phyloP scores from a whole-genome alignment of 2,113 vertebrate species.

The Bucco capensis region DNA sequence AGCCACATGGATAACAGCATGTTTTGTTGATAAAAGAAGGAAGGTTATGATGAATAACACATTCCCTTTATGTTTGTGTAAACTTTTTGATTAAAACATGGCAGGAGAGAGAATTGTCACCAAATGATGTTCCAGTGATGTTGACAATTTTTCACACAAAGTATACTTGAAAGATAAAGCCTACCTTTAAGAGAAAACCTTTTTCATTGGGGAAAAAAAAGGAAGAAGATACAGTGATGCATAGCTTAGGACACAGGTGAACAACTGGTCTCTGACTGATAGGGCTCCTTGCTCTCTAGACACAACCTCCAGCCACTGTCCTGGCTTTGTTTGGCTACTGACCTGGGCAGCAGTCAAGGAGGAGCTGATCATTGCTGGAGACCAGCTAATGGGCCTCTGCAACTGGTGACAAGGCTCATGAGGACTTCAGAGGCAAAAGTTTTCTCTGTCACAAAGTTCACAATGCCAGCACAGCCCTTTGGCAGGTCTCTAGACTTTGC shows the following conservation, averaged over 20 bases:
- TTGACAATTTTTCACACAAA: not conserved
- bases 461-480: not conserved
- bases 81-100: constrained; percentile 31
- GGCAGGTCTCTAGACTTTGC: not conserved
- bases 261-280: not conserved
- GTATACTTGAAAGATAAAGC: not conserved
- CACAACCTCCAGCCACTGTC: not conserved
- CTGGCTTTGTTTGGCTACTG: not conserved
- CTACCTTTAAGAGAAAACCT: not conserved
- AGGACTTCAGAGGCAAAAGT: not conserved
- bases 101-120: not conserved
- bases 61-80: not conserved
- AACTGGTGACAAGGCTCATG: not conserved
- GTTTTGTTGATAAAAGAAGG: constrained; percentile 1
- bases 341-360: not conserved
- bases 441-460: not conserved
- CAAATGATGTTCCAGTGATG: not conserved
- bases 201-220: not conserved
- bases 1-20: not conserved
- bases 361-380: not conserved
- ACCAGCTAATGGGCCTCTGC: not conserved
- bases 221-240: not conserved
- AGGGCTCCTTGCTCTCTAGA: not conserved
- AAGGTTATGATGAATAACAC: not conserved
- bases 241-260: not conserved